Base-by-base conservation (phyloP, 2,888 invertebrate species). In the Idaea straminata region DNA sequence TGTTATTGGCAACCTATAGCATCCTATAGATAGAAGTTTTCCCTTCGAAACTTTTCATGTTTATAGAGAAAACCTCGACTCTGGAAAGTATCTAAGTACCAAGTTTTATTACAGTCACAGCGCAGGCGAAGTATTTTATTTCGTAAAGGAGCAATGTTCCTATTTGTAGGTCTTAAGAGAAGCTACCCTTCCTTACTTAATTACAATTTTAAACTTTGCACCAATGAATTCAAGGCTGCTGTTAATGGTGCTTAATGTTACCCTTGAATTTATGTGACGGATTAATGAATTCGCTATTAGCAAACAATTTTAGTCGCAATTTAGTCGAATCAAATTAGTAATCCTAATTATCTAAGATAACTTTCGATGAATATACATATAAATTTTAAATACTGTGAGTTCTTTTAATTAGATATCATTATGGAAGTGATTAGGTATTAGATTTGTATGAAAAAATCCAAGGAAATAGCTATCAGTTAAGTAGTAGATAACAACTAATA, bases 171-270 rank as follows among this genome's bases (percentile, higher is more conserved):
- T 47, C 47, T 47, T 7, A 47, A 47, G 47, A 47, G 13, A 16
- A 16, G 58, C 16, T 58, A 16, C 58, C 58, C 58, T 16, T 58
- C 16, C n/a, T 58, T 58, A 58, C 58, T 15, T 58, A 15, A 58
- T 58, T 15, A 16, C 58, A 58, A 58, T 58, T 58, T 58, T 58
- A 58, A 58, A 58, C 58, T 58, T 58, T 15, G 58, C 47, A 47
- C 58, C 15, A 15, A 58, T 58, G 10, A 16, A 16, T 16, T 15
- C 15, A 7, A 58, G 58, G 16, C 7, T 47, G 47, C 10, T 47
- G 7, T 47, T 47, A 13, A 47, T 47, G 47, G 7, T 7, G 47
- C 47, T 47, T 47, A 13, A 47, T 47, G 47, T 47, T 47, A 13
- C 47, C 47, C 10, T 47, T 47, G 10, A 47, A 47, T 47, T 47